Evolutionary conservation across 1,140 invertebrate genomes (phyloP), one percentile per base, ranked within the genome.

Genomic region (Zaprionus ornatus): DNA sequence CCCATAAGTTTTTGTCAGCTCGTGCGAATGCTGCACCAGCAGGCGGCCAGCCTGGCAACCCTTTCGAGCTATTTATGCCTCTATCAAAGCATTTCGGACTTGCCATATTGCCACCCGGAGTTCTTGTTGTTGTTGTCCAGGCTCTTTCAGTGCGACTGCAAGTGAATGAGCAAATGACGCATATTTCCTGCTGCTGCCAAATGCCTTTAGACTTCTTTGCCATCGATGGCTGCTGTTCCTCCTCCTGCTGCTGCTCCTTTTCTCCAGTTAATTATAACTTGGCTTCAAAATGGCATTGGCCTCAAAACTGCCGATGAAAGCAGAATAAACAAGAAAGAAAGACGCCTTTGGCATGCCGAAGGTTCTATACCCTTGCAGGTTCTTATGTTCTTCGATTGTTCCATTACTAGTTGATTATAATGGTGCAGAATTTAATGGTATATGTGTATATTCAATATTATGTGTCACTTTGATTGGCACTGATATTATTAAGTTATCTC

Each of bases 31-130:
- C 54, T 56, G 61, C 69, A 48, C 15, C 55, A 50, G n/a, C 40
- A 25, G 45, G 52, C 32, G 27, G 54, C 40, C 32, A 76, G 35
- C 25, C 52, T 35, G 35, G 37, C 74, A 66, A 62, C 37, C 25
- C 23, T 52, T 15, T 37, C 35, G 1, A 21, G 6, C 85, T 79
- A 78, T 83, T 88, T 88, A 88, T 88, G 84, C 75, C 75, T 42
- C 59, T 37, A 52, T 73, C 25, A 77, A 63, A 73, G 70, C 57
- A 64, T 73, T 45, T 45, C 52, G 57, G 55, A 40, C 60, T 68
- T 27, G 54, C 62, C 29, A 69, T 67, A 80, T 69, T 62, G 67
- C 80, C 62, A 40, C 45, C 52, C 45, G 25, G 42, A 50, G 54
- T 25, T 13, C 21, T 55, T 55, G 15, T 27, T 55, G 15, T 27